Conservation (phyloP, 2,888 invertebrate genomes). For the Nephrotoma appendiculata region DNA sequence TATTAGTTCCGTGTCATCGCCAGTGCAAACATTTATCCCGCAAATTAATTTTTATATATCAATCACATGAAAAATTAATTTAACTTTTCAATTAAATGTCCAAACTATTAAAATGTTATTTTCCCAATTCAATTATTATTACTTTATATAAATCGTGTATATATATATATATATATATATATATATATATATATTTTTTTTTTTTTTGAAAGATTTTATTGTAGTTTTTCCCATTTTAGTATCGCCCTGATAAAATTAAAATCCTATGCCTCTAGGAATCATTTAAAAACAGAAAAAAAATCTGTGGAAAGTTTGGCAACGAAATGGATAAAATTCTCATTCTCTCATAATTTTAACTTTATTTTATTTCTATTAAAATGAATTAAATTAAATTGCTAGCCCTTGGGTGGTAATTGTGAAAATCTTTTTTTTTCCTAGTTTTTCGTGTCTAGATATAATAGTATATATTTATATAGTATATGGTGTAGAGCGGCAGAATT, state of each 20-base stretch:
- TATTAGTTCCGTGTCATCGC: background rate
- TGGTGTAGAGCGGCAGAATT: background rate
- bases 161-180: too few relatives aligned
- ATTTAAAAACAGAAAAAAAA: background rate
- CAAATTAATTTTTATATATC: background rate
- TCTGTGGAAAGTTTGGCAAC: background rate
- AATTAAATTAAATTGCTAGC: conserved; percentile 1
- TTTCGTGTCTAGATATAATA: background rate
- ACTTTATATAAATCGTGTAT: too few relatives aligned
- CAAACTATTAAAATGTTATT: background rate
- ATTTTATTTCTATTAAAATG: conserved; percentile 1
- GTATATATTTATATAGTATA: background rate
- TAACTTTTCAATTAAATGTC: background rate
- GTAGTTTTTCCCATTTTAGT: background rate
- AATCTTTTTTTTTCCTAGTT: background rate
- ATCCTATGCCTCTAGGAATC: background rate
- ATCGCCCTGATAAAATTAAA: background rate
- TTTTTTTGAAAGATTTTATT: background rate
- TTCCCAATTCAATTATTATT: background rate
- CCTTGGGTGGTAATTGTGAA: conserved; percentile 1
- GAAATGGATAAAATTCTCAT: background rate
- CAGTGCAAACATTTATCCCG: background rate
- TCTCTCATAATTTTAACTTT: background rate
- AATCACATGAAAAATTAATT: background rate
- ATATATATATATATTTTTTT: background rate